These are phyloP conservation scores for Amniataba percoides DNA, from an alignment of 2,797 vertebrate genomes.

Conservation along the genomic window DNA sequence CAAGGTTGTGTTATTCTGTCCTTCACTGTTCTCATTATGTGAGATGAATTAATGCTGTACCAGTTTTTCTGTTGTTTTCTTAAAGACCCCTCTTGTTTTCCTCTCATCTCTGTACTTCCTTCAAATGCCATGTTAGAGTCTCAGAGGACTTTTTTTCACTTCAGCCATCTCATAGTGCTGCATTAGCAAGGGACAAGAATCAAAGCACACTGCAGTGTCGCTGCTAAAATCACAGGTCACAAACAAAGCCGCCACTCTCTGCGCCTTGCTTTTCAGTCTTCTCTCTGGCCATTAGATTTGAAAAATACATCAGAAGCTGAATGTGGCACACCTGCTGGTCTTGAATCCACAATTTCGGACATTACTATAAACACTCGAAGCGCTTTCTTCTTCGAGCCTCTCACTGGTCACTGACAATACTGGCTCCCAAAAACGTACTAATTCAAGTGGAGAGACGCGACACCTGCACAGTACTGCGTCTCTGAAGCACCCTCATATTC, in stretches of 20 bases:
- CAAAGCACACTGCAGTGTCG: neutral
- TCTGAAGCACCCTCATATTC: neutral
- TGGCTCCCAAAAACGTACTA: neutral
- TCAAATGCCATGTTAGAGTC: conserved; percentile 13
- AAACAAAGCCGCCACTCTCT: conserved; percentile 10
- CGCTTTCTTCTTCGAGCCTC: neutral
- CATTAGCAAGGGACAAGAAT: conserved; percentile 6
- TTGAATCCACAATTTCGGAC: neutral
- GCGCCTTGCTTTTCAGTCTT: neutral
- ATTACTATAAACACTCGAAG: neutral
- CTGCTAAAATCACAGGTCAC: conserved; percentile 8
- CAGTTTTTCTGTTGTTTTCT: neutral
- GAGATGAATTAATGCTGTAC: too few relatives aligned
- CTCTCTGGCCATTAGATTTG: neutral
- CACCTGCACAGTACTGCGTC: neutral
- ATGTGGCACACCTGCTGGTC: neutral
- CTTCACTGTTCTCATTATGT: too few relatives aligned
- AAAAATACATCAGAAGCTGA: neutral
- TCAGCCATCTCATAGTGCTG: neutral
- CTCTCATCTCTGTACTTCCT: neutral
- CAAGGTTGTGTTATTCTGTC: too few relatives aligned
- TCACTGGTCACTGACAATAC: neutral
- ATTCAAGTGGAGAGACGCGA: neutral
- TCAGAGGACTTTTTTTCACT: conserved; percentile 11
- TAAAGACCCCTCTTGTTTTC: conserved; percentile 19